A percentile compares a stretch with the other conserved stretches of the same genome.
Evolutionary conservation across 2,888 invertebrate genomes (phyloP).

Genomic region (Lasioglossum pauxillum): DNA sequence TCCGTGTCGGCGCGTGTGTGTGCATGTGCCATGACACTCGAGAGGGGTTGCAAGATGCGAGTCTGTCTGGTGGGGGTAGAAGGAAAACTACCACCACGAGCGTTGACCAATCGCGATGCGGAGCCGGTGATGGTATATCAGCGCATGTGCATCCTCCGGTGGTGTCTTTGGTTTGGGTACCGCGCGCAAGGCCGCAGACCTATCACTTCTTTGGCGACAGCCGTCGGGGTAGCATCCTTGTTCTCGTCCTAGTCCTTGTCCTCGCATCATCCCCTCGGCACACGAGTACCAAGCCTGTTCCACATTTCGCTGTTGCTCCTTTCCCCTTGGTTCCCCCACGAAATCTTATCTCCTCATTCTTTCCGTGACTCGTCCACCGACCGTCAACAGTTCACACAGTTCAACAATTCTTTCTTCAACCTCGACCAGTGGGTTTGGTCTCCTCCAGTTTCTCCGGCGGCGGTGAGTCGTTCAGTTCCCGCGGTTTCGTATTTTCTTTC

Average conservation of each 20-base stretch:
- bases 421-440: not conserved
- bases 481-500: not conserved
- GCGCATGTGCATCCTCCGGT: slow-evolving; percentile 48
- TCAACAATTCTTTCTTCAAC: not conserved
- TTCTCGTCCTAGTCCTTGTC: slow-evolving; percentile 72
- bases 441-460: not conserved
- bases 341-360: not conserved
- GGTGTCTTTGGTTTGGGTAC: slow-evolving; percentile 76
- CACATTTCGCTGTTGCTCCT: not conserved
- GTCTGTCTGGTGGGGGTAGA: slow-evolving; percentile 28
- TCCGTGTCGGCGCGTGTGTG: not conserved
- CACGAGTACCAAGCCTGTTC: slow-evolving; percentile 34
- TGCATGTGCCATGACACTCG: slow-evolving; percentile 17
- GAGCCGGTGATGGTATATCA: not conserved
- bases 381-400: not conserved
- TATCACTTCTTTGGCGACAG: slow-evolving; percentile 84
- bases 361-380: not conserved
- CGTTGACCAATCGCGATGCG: slow-evolving; percentile 41
- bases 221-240: slow-evolving; percentile 82
- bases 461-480: slow-evolving; percentile 11
- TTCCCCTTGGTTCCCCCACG: not conserved
- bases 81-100: slow-evolving; percentile 46
- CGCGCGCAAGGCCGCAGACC: slow-evolving; percentile 80
- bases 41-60: slow-evolving; percentile 51
- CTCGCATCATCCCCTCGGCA: slow-evolving; percentile 53